phyloP scores from a whole-genome alignment of 2,797 vertebrate species.

The Phoebastria nigripes region DNA sequence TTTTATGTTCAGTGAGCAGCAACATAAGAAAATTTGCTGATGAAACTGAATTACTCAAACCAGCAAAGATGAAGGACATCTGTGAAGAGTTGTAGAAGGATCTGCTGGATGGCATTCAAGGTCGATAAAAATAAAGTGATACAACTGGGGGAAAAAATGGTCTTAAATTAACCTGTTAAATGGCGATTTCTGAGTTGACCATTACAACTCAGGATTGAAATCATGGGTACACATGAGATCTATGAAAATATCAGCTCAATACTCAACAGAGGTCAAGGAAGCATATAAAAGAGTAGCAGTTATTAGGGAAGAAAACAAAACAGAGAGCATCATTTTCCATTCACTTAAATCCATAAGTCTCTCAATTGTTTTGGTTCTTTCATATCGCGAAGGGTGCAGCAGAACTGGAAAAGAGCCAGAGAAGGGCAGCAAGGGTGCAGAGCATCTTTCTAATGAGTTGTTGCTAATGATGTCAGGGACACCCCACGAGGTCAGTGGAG shows the following conservation, averaged over 20 bases:
- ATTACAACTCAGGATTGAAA: not conserved
- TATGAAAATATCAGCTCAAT: not conserved
- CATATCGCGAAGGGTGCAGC: not conserved
- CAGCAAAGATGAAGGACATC: not conserved
- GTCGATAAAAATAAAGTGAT: not conserved
- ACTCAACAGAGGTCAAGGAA: accelerated
- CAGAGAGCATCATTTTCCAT: not conserved
- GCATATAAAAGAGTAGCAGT: not conserved
- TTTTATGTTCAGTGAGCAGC: not conserved
- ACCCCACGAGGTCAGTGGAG: not conserved
- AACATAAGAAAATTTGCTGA: not conserved
- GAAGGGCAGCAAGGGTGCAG: not conserved
- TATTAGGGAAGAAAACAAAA: not conserved
- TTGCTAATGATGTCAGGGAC: not conserved
- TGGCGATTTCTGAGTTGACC: not conserved
- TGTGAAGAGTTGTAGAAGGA: not conserved
- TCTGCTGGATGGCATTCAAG: not conserved
- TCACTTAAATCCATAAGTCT: not conserved
- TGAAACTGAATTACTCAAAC: not conserved
- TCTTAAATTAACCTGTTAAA: not conserved
- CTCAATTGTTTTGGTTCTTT: not conserved
- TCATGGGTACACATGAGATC: not conserved
- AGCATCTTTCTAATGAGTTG: not conserved
- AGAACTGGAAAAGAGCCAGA: not conserved
- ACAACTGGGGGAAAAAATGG: not conserved